Percentiles rank a stretch among this genome's conserved stretches.
Conservation (phyloP, 1,140 invertebrate species). For the Ceratosolen fusciceps region DNA sequence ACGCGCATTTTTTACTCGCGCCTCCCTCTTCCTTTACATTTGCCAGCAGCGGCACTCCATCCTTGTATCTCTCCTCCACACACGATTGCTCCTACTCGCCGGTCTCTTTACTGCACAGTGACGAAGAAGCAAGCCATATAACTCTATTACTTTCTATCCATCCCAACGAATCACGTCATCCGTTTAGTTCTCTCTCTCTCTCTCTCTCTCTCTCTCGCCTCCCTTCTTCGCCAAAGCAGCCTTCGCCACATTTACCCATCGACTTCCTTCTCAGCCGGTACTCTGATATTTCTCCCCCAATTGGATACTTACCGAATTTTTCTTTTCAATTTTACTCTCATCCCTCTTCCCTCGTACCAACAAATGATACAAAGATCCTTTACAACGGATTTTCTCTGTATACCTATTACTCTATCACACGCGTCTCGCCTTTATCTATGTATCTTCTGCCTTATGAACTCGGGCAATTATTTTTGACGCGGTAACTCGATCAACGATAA, state of each 20-base stretch:
- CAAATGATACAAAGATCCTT: too few species aligned
- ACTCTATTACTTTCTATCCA: constrained; percentile 34
- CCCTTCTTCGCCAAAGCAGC: too few species aligned
- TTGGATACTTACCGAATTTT: constrained; percentile 33
- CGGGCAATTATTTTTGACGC: too few species aligned
- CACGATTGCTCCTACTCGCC: neutral
- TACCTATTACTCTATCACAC: too few species aligned
- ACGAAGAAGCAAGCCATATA: constrained; percentile 5
- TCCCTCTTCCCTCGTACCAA: neutral
- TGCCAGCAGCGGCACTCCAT: neutral
- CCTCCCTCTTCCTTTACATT: neutral
- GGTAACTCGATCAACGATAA: too few species aligned
- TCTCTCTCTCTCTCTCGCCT: too few species aligned
- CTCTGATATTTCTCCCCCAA: constrained; percentile 13
- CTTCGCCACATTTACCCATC: neutral
- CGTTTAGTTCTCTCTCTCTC: too few species aligned
- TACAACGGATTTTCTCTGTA: too few species aligned
- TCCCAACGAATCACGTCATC: constrained; percentile 22
- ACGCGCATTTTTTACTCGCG: neutral
- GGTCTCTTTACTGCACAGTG: neutral
- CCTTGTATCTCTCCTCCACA: constrained; percentile 17
- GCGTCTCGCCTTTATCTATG: too few species aligned
- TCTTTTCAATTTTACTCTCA: constrained; percentile 29
- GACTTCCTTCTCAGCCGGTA: neutral
- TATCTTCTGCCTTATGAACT: too few species aligned